Evolutionary conservation across 2,888 invertebrate genomes (phyloP).

Genomic region (Ochropleura plecta): DNA sequence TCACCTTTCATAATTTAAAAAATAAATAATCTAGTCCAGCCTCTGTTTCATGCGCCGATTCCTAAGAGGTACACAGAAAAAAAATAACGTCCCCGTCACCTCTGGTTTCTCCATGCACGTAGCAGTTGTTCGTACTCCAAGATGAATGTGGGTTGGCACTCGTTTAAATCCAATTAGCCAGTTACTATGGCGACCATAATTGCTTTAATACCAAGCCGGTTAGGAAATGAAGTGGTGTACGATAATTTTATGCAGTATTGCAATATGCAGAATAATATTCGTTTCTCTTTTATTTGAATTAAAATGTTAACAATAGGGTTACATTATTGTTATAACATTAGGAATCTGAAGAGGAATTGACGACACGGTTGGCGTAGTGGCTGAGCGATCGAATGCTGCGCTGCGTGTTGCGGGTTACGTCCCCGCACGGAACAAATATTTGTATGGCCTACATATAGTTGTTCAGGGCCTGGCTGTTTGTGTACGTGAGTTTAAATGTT

Average conservation of each 20-base stretch:
- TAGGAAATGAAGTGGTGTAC: not conserved
- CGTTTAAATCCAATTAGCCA: slow-evolving; percentile 51
- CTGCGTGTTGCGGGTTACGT: too few relatives aligned
- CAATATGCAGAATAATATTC: not conserved
- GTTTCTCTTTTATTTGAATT: too few relatives aligned
- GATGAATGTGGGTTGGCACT: slow-evolving; percentile 5
- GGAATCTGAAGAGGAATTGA: too few relatives aligned
- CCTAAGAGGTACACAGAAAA: not conserved
- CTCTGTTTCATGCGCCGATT: not conserved
- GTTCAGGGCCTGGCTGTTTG: too few relatives aligned
- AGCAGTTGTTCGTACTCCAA: not conserved
- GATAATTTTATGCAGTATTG: slow-evolving; percentile 40
- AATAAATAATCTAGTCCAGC: not conserved
- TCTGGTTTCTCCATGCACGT: not conserved
- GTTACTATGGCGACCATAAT: slow-evolving; percentile 25
- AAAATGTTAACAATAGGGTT: too few relatives aligned
- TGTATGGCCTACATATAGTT: too few relatives aligned
- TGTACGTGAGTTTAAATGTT: too few relatives aligned
- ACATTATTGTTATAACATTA: too few relatives aligned
- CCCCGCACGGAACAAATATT: too few relatives aligned
- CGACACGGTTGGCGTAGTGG: too few relatives aligned
- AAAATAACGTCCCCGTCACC: not conserved
- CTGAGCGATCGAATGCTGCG: too few relatives aligned
- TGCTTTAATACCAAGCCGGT: slow-evolving; percentile 9
- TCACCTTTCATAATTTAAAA: not conserved